Evolutionary conservation across 2,797 vertebrate species (phyloP).

Genomic region (Enteromius radiatus): DNA sequence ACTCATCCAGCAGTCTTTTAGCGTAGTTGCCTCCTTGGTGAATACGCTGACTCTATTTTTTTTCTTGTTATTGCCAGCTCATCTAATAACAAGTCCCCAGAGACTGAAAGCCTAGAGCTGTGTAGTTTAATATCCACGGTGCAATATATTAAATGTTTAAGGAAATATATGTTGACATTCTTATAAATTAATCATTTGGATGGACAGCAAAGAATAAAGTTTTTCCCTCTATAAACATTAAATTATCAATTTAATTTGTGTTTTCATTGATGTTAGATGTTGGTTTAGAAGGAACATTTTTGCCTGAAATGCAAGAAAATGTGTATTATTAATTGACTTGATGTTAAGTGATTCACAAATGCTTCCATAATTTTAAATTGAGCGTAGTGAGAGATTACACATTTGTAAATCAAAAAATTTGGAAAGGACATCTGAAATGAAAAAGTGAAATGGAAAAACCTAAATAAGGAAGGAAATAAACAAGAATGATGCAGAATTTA

Average conservation of each 20-base stretch:
- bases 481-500: not conserved
- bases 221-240: not conserved
- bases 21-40: not conserved
- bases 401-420: not conserved
- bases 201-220: not conserved
- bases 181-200: not conserved
- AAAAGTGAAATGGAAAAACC: not conserved
- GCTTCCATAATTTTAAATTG: not conserved
- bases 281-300: too few species aligned
- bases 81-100: slow-evolving; percentile 1
- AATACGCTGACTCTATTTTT: slow-evolving; percentile 1
- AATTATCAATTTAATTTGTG: not conserved
- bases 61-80: slow-evolving; percentile 17
- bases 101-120: slow-evolving; percentile 1
- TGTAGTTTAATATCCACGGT: not conserved
- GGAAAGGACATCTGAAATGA: not conserved
- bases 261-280: not conserved
- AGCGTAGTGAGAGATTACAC: not conserved
- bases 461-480: not conserved
- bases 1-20: not conserved
- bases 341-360: not conserved
- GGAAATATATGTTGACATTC: not conserved
- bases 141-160: not conserved
- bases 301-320: not conserved
- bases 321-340: not conserved